These are phyloP conservation scores for Cyprinodon diabolis DNA, from an alignment of 2,797 vertebrate genomes.

Conservation along the genomic window DNA sequence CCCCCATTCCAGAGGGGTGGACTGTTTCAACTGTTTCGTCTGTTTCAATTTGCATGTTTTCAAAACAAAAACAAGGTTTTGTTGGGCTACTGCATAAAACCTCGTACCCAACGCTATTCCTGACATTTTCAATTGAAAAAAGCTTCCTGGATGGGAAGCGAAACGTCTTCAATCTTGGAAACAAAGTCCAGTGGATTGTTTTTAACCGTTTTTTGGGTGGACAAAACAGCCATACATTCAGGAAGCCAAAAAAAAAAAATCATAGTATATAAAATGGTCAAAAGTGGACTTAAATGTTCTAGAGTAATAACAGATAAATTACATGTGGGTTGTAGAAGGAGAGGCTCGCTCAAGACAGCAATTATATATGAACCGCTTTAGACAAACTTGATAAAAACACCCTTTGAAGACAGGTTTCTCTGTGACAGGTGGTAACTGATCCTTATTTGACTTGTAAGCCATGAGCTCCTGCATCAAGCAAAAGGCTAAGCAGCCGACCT, in stretches of 20 bases:
- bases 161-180: no score
- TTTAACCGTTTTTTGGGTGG: not conserved
- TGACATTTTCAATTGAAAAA: no score
- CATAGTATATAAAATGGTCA: not conserved
- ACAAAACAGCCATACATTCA: not conserved
- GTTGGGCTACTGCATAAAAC: no score
- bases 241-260: no score
- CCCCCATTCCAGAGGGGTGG: no score
- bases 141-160: no score
- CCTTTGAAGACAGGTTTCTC: conserved; percentile 12
- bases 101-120: no score
- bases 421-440: conserved; percentile 30
- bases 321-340: not conserved
- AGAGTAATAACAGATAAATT: not conserved
- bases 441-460: conserved; percentile 45
- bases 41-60: no score
- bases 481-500: conserved; percentile 55
- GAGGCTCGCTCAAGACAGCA: not conserved
- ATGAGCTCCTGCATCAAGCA: conserved; percentile 41
- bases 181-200: no score
- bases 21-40: no score
- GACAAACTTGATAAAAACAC: not conserved
- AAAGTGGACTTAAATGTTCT: not conserved
- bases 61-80: no score
- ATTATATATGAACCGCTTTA: not conserved